These are phyloP conservation scores for Paragorgia papillata DNA, from an alignment of 92 coral and sea anemone species.

Conservation along the genomic window DNA sequence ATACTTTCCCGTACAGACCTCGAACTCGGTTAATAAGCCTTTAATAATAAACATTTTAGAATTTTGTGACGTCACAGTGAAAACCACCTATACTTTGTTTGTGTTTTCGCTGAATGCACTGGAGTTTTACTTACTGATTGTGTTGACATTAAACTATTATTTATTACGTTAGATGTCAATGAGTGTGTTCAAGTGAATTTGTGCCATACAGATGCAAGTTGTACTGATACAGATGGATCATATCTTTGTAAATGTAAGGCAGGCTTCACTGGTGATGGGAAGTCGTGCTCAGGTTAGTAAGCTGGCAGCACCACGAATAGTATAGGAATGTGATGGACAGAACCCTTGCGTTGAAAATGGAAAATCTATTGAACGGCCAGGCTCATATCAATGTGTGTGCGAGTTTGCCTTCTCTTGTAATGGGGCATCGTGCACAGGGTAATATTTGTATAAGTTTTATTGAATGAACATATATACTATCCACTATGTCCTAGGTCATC, in stretches of 20 bases:
- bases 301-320: too few relatives aligned
- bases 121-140: too few relatives aligned
- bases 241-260: constrained; percentile 6
- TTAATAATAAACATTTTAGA: too few relatives aligned
- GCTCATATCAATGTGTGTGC: constrained; percentile 5
- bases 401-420: neutral
- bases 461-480: too few relatives aligned
- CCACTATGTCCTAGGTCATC: too few relatives aligned
- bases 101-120: too few relatives aligned
- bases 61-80: too few relatives aligned
- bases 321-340: neutral
- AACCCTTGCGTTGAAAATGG: neutral
- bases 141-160: too few relatives aligned
- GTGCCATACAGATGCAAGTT: constrained; percentile 9
- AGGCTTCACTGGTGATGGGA: constrained; percentile 29
- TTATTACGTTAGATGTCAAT: constrained; percentile 8
- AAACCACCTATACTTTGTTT: too few relatives aligned
- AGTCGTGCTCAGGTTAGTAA: constrained; percentile 20
- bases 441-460: too few relatives aligned
- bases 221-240: constrained; percentile 31
- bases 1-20: too few relatives aligned
- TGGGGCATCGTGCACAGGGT: neutral
- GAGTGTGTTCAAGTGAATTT: neutral
- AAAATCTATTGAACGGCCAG: neutral
- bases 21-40: too few relatives aligned